A percentile compares a stretch with the other conserved stretches of the same genome.
Evolutionary conservation across 2,888 invertebrate genomes (phyloP).

Genomic region (Troglohyphantes excavatus): DNA sequence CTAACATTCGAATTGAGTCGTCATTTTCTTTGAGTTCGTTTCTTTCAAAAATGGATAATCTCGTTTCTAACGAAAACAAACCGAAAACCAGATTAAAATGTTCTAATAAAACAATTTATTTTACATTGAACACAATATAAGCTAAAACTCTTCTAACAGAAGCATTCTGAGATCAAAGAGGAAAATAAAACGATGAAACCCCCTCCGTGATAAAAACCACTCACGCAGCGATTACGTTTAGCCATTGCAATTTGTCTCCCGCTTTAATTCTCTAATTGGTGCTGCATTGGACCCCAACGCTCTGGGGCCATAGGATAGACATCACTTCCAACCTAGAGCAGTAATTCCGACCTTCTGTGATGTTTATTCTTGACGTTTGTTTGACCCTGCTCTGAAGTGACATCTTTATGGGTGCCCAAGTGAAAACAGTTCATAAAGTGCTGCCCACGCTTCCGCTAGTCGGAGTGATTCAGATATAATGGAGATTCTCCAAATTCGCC

Average conservation of each 20-base stretch:
- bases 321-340: background rate
- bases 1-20: no score
- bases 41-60: no score
- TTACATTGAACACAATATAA: no score
- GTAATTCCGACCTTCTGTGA: conserved; percentile 1
- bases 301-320: background rate
- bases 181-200: background rate
- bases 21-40: no score
- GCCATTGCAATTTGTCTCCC: conserved; percentile 25
- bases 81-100: no score
- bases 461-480: background rate
- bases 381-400: conserved; percentile 41
- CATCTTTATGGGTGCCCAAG: conserved; percentile 48
- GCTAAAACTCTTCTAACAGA: no score
- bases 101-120: no score
- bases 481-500: background rate
- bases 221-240: background rate
- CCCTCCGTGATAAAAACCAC: background rate
- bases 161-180: background rate
- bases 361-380: conserved; percentile 17
- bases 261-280: conserved; percentile 40
- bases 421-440: conserved; percentile 29
- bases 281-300: conserved; percentile 1
- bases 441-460: conserved; percentile 21
- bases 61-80: no score